These are phyloP conservation scores for Epirrita christyi DNA, from an alignment of 2,888 invertebrate genomes.

Conservation along the genomic window DNA sequence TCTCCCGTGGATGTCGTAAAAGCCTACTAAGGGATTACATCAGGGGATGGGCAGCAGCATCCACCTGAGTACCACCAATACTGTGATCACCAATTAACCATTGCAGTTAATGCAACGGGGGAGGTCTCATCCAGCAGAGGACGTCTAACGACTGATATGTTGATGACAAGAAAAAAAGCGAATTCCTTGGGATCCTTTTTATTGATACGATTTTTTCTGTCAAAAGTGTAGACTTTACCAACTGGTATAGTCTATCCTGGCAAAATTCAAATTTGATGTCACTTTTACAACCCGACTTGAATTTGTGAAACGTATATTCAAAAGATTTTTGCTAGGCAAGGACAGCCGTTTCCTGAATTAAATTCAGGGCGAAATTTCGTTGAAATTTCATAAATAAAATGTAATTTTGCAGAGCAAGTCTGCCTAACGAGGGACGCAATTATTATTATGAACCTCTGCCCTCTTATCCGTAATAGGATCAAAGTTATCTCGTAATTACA, in stretches of 20 bases:
- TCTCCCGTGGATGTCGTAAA: no score
- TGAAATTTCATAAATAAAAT: slow-evolving; percentile 64
- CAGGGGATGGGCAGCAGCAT: no score
- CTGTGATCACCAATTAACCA: no score
- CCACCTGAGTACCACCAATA: no score
- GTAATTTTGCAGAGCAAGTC: slow-evolving; percentile 58
- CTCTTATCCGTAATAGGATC: slow-evolving; percentile 56
- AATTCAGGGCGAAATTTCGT: slow-evolving; percentile 51
- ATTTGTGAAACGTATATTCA: slow-evolving; percentile 22
- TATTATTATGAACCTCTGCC: slow-evolving; percentile 51
- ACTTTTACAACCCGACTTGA: slow-evolving; percentile 11
- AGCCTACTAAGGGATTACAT: no score
- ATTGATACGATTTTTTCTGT: no score
- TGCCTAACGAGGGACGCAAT: slow-evolving; percentile 69
- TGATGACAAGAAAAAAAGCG: no score
- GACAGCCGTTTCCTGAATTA: slow-evolving; percentile 41
- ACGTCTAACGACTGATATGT: no score
- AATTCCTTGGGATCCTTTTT: no score
- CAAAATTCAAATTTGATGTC: slow-evolving; percentile 8
- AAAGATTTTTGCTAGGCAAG: slow-evolving; percentile 25
- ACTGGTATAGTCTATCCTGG: not conserved
- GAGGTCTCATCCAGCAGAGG: no score
- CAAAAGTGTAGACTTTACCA: slow-evolving; percentile 1
- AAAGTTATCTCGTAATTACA: slow-evolving; percentile 56
- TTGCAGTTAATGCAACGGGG: no score